These are phyloP conservation scores for Enteromius viviparus DNA, from an alignment of 2,797 vertebrate species.

Conservation along the genomic window DNA sequence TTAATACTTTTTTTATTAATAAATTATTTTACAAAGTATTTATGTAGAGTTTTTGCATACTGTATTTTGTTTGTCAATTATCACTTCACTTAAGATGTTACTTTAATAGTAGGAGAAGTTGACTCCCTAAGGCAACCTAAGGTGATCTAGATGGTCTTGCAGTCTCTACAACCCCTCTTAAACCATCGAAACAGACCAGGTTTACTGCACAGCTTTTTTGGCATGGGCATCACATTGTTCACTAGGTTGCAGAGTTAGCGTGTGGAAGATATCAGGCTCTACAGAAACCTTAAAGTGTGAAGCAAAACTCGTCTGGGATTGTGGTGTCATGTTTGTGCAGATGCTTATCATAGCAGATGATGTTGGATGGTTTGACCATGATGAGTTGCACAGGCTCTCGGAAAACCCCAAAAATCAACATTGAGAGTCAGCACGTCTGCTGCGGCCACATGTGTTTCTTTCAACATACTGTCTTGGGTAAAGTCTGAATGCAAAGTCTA, in stretches of 20 bases:
- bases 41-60: not conserved
- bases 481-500: not conserved
- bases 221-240: not conserved
- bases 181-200: not conserved
- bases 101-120: not conserved
- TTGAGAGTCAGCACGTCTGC: conserved; percentile 35
- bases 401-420: conserved; percentile 24
- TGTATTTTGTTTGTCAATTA: not conserved
- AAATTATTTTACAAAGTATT: not conserved
- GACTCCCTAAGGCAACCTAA: not conserved
- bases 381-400: conserved; percentile 43
- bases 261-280: not conserved
- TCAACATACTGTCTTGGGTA: conserved; percentile 14
- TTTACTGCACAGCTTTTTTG: not conserved
- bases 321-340: conserved; percentile 25
- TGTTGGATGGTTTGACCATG: conserved; percentile 5
- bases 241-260: not conserved
- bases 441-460: conserved; percentile 42
- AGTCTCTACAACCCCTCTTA: not conserved
- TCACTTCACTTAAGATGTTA: not conserved
- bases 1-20: not conserved
- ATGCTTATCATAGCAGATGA: conserved; percentile 34
- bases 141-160: not conserved
- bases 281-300: conserved; percentile 16
- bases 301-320: conserved; percentile 9